Percentiles rank a stretch among this genome's conserved stretches.
phyloP scores from a whole-genome alignment of 2,888 invertebrate genomes.

The Apamea sordens region DNA sequence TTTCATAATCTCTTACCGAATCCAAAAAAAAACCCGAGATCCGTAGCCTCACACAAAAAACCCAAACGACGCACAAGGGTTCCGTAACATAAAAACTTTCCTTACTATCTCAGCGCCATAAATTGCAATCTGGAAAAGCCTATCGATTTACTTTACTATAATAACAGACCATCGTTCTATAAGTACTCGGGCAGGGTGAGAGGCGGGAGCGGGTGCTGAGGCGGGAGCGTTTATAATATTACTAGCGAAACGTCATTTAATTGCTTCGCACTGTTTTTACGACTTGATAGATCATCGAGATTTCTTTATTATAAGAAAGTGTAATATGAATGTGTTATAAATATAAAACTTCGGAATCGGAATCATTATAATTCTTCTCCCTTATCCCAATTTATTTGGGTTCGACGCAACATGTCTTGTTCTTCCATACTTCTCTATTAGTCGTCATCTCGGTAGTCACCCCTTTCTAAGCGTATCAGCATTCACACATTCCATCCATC shows the following conservation, averaged over 20 bases:
- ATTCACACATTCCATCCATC: too few species aligned
- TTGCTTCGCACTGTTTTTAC: not conserved
- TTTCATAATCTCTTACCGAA: constrained; percentile 31
- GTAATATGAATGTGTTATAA: not conserved
- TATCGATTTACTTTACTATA: constrained; percentile 73
- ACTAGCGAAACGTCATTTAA: not conserved
- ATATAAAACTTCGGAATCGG: not conserved
- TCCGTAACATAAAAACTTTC: constrained; percentile 67
- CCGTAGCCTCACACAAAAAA: constrained; percentile 43
- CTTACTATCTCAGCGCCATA: constrained; percentile 69
- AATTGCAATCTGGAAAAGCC: constrained; percentile 72
- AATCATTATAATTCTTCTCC: not conserved
- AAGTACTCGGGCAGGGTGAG: not conserved
- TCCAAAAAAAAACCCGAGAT: constrained; percentile 21
- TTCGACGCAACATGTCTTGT: too few species aligned
- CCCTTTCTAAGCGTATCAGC: too few species aligned
- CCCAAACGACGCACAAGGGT: constrained; percentile 59
- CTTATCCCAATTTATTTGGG: too few species aligned
- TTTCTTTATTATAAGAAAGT: not conserved
- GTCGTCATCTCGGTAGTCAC: too few species aligned
- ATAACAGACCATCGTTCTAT: constrained; percentile 62
- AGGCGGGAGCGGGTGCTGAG: not conserved
- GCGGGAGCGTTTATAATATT: not conserved
- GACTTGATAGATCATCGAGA: not conserved
- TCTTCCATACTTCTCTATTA: too few species aligned